Conservation (phyloP, 1,140 invertebrate genomes). For the Grapholita molesta region DNA sequence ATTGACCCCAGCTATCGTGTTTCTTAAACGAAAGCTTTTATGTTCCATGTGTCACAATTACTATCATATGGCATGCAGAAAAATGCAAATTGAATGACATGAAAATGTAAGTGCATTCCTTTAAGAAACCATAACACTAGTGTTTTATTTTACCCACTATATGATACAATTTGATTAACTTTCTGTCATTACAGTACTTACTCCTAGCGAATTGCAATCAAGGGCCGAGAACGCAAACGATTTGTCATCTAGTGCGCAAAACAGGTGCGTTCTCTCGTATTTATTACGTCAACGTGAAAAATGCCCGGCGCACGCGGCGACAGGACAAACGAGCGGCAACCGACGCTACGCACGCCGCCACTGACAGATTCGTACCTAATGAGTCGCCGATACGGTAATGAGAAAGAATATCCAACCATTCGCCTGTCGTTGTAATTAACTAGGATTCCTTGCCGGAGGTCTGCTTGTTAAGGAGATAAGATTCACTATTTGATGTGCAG, state of each 20-base stretch:
- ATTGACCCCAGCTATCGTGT: too few species aligned
- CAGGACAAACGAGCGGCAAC: slow-evolving; percentile 39
- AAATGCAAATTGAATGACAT: too few species aligned
- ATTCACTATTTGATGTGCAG: background rate
- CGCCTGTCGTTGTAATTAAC: slow-evolving; percentile 39
- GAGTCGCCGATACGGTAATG: slow-evolving; percentile 37
- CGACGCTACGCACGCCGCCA: slow-evolving; percentile 27
- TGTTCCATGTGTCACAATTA: too few species aligned
- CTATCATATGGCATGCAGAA: too few species aligned
- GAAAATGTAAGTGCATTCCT: too few species aligned
- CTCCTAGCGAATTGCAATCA: slow-evolving; percentile 17
- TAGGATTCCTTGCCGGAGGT: slow-evolving; percentile 26
- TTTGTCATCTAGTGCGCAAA: slow-evolving; percentile 34
- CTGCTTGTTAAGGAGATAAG: slow-evolving; percentile 20
- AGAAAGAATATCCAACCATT: slow-evolving; percentile 45
- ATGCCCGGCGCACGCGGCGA: slow-evolving; percentile 33
- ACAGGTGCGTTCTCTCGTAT: slow-evolving; percentile 38
- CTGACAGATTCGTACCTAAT: slow-evolving; percentile 39
- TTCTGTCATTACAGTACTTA: slow-evolving; percentile 15
- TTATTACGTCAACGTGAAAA: slow-evolving; percentile 40
- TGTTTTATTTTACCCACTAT: background rate
- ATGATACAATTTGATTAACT: background rate
- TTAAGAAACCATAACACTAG: background rate
- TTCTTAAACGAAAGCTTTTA: too few species aligned
- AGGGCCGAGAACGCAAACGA: slow-evolving; percentile 21